Evolutionary conservation across 2,888 invertebrate genomes (phyloP), one percentile per base, ranked within the genome.

Genomic region (Bembecia ichneumoniformis): DNA sequence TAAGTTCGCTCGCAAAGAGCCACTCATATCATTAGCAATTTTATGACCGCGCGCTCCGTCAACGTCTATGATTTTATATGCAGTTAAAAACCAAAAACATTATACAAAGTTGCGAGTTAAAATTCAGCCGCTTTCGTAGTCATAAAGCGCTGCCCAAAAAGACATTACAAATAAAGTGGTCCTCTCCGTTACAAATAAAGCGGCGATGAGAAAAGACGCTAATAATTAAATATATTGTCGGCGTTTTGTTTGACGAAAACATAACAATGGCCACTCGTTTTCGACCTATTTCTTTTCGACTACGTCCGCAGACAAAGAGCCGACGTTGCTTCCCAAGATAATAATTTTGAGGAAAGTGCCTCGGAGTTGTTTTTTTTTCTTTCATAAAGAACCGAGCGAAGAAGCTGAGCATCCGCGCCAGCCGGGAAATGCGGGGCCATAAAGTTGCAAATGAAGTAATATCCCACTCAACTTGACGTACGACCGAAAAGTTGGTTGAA

Each of bases 381-480:
- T 77, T 77, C 70, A 77, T 77, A 79, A 77, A 71, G 63, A 71
- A 62, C 61, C 58, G 60, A 61, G 58, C 56, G 55, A 45, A 50
- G 56, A 52, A 58, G 58, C 62, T 64, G 58, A 55, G 59, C 65
- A 57, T 62, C 65, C 67, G 65, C 62, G 52, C 68, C 67, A 64
- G 67, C 68, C 62, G 68, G 73, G 73, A 76, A 77, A 72, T 66
- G 65, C 67, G 68, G 60, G 58, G 58, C 66, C 71, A 77, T 82
- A 83, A 83, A 82, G 75, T 82, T 83, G 82, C 80, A 83, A 84
- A 82, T 83, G 79, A 83, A 79, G 82, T 74, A 82, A 79, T 82
- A 79, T 72, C 68, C 69, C 58, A 56, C 67, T 63, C 65, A 61
- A 64, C 59, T 66, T 76, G 76, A 75, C 77, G 77, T 74, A 74